These are phyloP conservation scores for Notocelia uddmanniana DNA, from an alignment of 2,888 invertebrate species.

Conservation along the genomic window DNA sequence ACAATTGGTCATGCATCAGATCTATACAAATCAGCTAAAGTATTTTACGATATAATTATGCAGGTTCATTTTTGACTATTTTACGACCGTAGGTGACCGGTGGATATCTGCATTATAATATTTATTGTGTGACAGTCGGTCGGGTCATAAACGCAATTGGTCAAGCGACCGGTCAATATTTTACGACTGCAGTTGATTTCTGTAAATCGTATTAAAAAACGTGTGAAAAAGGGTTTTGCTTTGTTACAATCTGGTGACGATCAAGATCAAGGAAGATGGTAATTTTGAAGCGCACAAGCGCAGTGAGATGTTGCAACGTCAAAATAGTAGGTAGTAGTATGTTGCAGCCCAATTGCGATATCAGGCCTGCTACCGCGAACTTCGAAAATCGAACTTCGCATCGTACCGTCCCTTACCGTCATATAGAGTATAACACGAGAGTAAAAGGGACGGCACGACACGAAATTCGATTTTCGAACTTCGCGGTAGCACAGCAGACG, in stretches of 20 bases:
- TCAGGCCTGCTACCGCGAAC: too few relatives aligned
- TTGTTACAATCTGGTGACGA: background rate
- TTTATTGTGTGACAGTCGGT: constrained; percentile 83
- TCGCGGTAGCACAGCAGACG: too few relatives aligned
- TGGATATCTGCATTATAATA: constrained; percentile 68
- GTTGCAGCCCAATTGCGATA: too few relatives aligned
- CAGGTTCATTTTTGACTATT: constrained; percentile 20
- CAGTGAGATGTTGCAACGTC: too few relatives aligned
- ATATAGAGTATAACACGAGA: too few relatives aligned
- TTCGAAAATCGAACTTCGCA: too few relatives aligned
- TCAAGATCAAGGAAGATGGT: background rate
- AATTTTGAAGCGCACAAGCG: background rate
- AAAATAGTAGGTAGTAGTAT: too few relatives aligned
- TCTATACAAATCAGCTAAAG: constrained; percentile 9
- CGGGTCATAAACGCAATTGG: constrained; percentile 77
- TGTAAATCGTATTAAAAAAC: constrained; percentile 20
- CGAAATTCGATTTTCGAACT: too few relatives aligned
- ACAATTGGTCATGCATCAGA: constrained; percentile 25
- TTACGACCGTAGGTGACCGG: constrained; percentile 63
- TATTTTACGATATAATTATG: constrained; percentile 30
- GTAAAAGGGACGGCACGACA: too few relatives aligned
- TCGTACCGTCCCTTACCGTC: too few relatives aligned
- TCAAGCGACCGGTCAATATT: constrained; percentile 76
- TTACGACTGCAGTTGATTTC: constrained; percentile 52
- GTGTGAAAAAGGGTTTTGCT: constrained; percentile 32